Conservation (phyloP, 1,140 invertebrate species). For the Phymastichus coffea region DNA sequence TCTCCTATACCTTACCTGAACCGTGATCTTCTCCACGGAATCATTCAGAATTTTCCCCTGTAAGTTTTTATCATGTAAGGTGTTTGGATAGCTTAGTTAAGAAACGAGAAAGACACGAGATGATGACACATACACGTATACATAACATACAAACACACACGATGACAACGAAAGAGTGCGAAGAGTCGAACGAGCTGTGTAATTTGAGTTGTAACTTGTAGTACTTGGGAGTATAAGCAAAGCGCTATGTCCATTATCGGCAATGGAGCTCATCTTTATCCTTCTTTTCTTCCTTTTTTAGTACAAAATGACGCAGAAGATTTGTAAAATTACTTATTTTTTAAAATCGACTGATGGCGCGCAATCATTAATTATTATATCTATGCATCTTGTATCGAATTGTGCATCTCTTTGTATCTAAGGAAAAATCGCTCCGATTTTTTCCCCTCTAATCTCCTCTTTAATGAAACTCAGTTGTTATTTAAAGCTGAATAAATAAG, state of each 20-base stretch:
- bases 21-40: conserved; percentile 21
- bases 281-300: conserved; percentile 13
- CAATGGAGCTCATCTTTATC: conserved; percentile 20
- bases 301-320: conserved; percentile 28
- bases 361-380: conserved; percentile 26
- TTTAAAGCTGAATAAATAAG: conserved; percentile 29
- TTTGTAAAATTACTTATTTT: conserved; percentile 10
- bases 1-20: neutral
- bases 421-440: conserved; percentile 21
- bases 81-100: conserved; percentile 41
- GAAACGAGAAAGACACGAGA: conserved; percentile 28
- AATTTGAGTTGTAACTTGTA: conserved; percentile 21
- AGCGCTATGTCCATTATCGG: conserved; percentile 12
- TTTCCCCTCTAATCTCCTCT: conserved; percentile 20
- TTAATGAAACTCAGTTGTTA: conserved; percentile 23
- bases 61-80: conserved; percentile 47
- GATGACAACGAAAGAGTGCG: conserved; percentile 27
- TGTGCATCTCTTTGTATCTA: conserved; percentile 40
- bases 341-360: conserved; percentile 6
- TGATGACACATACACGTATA: no score
- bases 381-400: conserved; percentile 49
- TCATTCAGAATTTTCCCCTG: conserved; percentile 23
- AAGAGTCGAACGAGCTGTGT: conserved; percentile 17
- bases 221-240: conserved; percentile 12
- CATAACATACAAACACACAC: no score